Conservation (phyloP, 2,113 vertebrate genomes). For the Promerops cafer region DNA sequence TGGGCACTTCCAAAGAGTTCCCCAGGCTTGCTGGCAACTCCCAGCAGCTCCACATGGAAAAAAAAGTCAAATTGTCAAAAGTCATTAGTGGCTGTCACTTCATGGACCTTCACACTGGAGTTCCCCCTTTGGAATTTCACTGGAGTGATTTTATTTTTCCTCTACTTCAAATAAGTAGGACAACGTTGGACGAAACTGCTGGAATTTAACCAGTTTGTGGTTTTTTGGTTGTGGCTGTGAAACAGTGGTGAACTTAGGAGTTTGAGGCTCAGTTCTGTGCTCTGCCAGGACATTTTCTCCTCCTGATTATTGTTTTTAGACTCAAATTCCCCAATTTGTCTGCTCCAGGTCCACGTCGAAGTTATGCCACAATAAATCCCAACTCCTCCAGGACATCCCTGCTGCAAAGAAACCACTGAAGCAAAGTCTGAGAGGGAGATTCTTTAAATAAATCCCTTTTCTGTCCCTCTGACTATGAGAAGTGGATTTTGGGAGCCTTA, state of each 20-base stretch:
- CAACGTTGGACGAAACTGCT: not conserved
- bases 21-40: not conserved
- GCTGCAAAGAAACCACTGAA: fast-evolving
- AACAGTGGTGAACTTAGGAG: not conserved
- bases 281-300: not conserved
- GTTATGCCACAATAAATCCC: fast-evolving
- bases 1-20: not conserved
- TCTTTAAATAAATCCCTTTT: not conserved
- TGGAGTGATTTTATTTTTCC: not conserved
- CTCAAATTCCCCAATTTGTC: not conserved
- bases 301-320: not conserved
- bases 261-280: not conserved
- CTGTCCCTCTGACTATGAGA: not conserved
- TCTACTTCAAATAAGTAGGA: not conserved
- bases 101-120: not conserved
- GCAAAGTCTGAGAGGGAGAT: not conserved
- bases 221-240: not conserved
- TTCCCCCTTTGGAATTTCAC: not conserved
- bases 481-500: not conserved
- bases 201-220: not conserved
- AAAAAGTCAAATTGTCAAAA: conserved; percentile 32
- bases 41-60: not conserved
- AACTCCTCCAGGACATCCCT: not conserved
- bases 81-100: conserved; percentile 45
- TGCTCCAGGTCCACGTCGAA: not conserved